These are phyloP conservation scores for Prorops nasuta DNA, from an alignment of 1,140 invertebrate genomes.

Conservation along the genomic window DNA sequence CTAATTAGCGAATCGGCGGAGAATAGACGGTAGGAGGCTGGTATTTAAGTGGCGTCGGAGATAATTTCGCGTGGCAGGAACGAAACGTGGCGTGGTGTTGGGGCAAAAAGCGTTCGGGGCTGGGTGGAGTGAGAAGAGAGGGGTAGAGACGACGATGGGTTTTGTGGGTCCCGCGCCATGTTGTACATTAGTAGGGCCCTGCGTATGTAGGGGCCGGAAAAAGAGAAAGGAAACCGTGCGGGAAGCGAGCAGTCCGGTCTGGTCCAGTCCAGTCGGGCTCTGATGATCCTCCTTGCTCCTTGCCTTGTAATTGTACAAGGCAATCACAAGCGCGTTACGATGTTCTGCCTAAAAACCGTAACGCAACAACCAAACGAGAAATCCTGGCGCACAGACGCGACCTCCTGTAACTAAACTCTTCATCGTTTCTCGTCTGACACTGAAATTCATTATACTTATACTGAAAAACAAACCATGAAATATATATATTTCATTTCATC, in stretches of 20 bases:
- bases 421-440: conserved; percentile 20
- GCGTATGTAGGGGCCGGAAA: conserved; percentile 10
- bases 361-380: conserved; percentile 24
- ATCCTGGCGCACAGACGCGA: neutral
- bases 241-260: conserved; percentile 10
- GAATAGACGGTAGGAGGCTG: conserved; percentile 11
- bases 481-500: too few relatives aligned
- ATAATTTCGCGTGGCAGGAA: conserved; percentile 25
- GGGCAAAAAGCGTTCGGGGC: too few relatives aligned
- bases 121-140: too few relatives aligned
- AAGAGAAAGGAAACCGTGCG: conserved; percentile 1
- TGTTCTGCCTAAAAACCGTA: conserved; percentile 39
- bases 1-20: too few relatives aligned
- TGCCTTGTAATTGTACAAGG: conserved; percentile 42
- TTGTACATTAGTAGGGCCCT: conserved; percentile 26
- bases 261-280: too few relatives aligned
- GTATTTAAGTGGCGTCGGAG: too few relatives aligned
- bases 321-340: conserved; percentile 36
- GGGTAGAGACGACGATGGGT: too few relatives aligned
- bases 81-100: conserved; percentile 27
- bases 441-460: too few relatives aligned
- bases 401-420: conserved; percentile 39
- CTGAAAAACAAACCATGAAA: too few relatives aligned
- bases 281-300: too few relatives aligned
- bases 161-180: conserved; percentile 29